A percentile compares a stretch with the other conserved stretches of the same genome.
phyloP scores from a whole-genome alignment of 2,797 vertebrate genomes.

The Urosaurus nigricauda region DNA sequence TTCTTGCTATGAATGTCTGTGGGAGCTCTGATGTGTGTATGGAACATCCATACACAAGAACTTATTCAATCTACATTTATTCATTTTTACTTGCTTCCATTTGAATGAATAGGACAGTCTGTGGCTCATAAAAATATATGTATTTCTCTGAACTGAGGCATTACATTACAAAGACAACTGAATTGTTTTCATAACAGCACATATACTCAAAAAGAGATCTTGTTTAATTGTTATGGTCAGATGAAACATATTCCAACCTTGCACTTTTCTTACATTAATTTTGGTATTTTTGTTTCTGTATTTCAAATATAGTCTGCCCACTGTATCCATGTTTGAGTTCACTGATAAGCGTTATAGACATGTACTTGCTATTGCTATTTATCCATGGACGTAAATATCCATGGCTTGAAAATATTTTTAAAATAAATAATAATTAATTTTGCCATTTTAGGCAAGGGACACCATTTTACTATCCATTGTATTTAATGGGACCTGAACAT shows the following conservation, averaged over 20 bases:
- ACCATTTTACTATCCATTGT: too few species aligned
- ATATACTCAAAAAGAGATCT: not conserved
- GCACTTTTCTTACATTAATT: not conserved
- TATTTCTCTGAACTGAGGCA: not conserved
- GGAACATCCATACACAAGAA: not conserved
- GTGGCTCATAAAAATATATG: not conserved
- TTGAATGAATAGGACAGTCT: not conserved
- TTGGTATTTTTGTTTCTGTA: constrained; percentile 4
- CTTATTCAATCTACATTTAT: not conserved
- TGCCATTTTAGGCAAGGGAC: too few species aligned
- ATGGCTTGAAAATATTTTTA: too few species aligned
- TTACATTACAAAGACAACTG: not conserved
- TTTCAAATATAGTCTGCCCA: constrained; percentile 13
- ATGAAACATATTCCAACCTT: not conserved
- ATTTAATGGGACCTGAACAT: too few species aligned
- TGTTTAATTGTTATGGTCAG: not conserved
- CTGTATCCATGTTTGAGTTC: too few species aligned
- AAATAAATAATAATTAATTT: too few species aligned
- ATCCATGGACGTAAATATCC: too few species aligned
- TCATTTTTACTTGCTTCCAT: not conserved
- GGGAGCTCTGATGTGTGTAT: not conserved
- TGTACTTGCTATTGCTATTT: too few species aligned
- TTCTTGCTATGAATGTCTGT: not conserved
- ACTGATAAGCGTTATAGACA: too few species aligned
- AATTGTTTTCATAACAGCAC: not conserved